Base-by-base conservation (phyloP, 2,888 invertebrate genomes). In the Ophion obscuratus region DNA sequence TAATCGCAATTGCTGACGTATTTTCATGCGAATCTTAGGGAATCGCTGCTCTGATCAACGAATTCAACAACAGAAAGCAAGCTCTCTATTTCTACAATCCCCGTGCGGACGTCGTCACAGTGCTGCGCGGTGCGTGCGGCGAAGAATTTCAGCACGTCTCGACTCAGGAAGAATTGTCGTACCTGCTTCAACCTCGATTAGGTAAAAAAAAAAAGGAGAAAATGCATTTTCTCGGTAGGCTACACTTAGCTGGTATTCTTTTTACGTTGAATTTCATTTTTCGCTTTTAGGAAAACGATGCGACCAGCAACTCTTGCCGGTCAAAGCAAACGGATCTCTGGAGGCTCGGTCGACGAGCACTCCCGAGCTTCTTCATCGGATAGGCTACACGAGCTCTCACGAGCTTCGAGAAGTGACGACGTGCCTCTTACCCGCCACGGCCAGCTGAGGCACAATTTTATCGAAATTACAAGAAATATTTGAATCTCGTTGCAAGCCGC, bases 1-100 rank as follows among this genome's bases (percentile, higher is more conserved):
- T 0, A 53, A 53, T 53, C 5, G 53, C 14, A 17, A 53, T 4
- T 53, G 53, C 14, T 53, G 6, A 36, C 36, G 76, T 31, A 31
- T 67, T 67, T 85, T 66, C 17, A 77, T 83, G 78, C 74, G 4
- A 47, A 81, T 87, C 81, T 7, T 85, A 97, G 94, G 97, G 97
- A 67, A 96, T 98, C 88, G 97, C 97, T 36, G 96, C 97, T 0
- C 92, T 98, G 68, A 96, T 97, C 2, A 96, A 96, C 85, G 97
- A 97, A 86, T 95, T 97, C 74, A 95, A 95, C 1, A 95, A 95
- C 5, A 95, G 97, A 44, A 96, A 97, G 17, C 97, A 97, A 88
- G 96, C 96, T 0, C 93, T 98, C 2, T 96, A 97, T 85, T 95
- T 98, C 81, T 95, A 97, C 83, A 96, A 96, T 86, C 96, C 97